Evolutionary conservation across 2,888 invertebrate species (phyloP), one percentile per base, ranked within the genome.

Genomic region (Criorhina ranunculi): DNA sequence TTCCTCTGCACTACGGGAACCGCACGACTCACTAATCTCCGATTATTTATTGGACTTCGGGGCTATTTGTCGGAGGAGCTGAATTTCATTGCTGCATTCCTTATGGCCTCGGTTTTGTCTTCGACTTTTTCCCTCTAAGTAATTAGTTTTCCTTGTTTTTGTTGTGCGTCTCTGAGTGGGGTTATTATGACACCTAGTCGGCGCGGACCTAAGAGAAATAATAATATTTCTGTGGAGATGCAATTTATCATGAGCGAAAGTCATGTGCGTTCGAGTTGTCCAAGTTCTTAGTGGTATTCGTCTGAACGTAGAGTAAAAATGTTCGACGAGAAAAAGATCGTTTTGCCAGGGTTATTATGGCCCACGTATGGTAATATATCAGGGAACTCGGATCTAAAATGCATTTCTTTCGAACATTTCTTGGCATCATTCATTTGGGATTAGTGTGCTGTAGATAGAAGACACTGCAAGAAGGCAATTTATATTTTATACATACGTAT

Each of bases 341-440:
- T 64, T 73, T 80, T 51, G 73, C 33, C 33, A 51, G 51, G 64
- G 72, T 55, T 73, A 83, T 78, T 73, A 60, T 67, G 42, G 78
- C 82, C 82, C 78, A 78, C 82, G 78, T 83, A 78, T 83, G 82
- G 78, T 78, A 67, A 83, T 83, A 73, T 83, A 78, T 78, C 72
- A 78, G 17, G 19, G 17, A 67, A 66, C 72, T 83, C 72, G 72
- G 82, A 83, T 83, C 78, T 83, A 31, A 77, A 66, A 83, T 60
- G 82, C 53, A 78, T 83, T 83, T 57, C 12, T n/a, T 55, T 55
- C 33, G 24, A 24, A 24, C 1, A 37, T 11, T 15, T 82, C 51
- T 31, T 53, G 73, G 66, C 78, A 83, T 83, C 72, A 78, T 78
- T 78, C 82, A 83, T 67, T 72, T 24, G 24, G 72, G 78, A 78